phyloP scores from a whole-genome alignment of 2,888 invertebrate species.

The Mythimna lalbum region DNA sequence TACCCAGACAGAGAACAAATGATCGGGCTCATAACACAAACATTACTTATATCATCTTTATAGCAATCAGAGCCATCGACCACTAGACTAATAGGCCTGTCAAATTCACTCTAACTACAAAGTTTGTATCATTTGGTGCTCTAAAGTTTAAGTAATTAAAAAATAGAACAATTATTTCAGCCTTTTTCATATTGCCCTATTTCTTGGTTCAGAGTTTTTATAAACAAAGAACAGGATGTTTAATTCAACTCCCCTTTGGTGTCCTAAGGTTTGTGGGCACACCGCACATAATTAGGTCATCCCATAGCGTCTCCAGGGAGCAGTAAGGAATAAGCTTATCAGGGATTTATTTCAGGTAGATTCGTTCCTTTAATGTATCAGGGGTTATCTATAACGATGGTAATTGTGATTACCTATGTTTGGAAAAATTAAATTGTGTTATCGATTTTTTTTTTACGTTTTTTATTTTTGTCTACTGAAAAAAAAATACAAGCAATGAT shows the following conservation, averaged over 20 bases:
- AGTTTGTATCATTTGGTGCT: no score
- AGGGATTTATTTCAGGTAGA: conserved; percentile 15
- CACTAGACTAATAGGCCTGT: no score
- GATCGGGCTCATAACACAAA: no score
- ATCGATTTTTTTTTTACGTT: not conserved
- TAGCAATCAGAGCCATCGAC: no score
- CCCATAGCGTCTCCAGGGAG: conserved; percentile 27
- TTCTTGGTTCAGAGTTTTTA: not conserved
- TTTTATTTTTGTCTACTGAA: not conserved
- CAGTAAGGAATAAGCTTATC: conserved; percentile 21
- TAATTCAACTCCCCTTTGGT: not conserved
- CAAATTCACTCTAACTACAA: no score
- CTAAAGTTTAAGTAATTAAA: no score
- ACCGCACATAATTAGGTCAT: conserved; percentile 36
- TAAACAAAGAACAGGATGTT: not conserved
- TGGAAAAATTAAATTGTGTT: conserved; percentile 1
- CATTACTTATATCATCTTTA: no score
- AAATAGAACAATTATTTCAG: no score
- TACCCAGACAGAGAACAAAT: no score
- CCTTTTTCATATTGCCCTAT: not conserved
- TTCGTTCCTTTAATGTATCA: conserved; percentile 10
- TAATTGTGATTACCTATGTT: not conserved
- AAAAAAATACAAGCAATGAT: no score
- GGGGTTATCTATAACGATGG: not conserved
- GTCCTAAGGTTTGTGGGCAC: not conserved